Evolutionary conservation across 1,140 invertebrate species (phyloP).

Genomic region (Cherax quadricarinatus): DNA sequence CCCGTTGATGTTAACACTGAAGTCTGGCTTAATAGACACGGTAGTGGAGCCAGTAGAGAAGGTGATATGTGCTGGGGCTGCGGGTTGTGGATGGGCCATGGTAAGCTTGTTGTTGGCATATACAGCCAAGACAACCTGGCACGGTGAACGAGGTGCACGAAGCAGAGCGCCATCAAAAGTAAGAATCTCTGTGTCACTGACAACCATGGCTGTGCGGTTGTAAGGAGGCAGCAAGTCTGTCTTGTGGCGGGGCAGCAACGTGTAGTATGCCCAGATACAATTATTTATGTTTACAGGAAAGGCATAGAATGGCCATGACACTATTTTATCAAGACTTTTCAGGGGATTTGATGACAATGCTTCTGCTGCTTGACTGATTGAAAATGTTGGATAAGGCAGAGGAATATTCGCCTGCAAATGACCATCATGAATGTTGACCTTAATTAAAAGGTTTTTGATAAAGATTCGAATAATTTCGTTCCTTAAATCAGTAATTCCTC

Average conservation of each 20-base stretch:
- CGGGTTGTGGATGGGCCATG: conserved; percentile 51
- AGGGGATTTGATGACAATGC: not conserved
- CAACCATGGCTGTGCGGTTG: conserved; percentile 40
- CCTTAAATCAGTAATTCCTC: not conserved
- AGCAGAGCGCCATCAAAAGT: conserved; percentile 56
- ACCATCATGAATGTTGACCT: not conserved
- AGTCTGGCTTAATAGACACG: conserved; percentile 35
- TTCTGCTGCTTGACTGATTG: not conserved
- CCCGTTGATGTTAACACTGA: conserved; percentile 29
- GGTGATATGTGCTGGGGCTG: not conserved
- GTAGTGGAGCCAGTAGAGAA: not conserved
- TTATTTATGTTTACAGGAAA: not conserved
- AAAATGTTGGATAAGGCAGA: not conserved
- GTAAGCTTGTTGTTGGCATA: not conserved
- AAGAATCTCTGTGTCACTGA: conserved; percentile 46
- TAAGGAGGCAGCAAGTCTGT: conserved; percentile 9
- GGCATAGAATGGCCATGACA: not conserved
- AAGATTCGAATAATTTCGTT: not conserved
- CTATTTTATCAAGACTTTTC: not conserved
- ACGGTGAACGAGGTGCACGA: conserved; percentile 47
- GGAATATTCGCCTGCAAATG: not conserved
- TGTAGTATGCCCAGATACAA: not conserved
- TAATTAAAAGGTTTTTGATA: not conserved
- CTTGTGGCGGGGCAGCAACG: not conserved
- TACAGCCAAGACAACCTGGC: conserved; percentile 39